Conservation (phyloP, 1,140 invertebrate species). For the Drosophila tsacasi region DNA sequence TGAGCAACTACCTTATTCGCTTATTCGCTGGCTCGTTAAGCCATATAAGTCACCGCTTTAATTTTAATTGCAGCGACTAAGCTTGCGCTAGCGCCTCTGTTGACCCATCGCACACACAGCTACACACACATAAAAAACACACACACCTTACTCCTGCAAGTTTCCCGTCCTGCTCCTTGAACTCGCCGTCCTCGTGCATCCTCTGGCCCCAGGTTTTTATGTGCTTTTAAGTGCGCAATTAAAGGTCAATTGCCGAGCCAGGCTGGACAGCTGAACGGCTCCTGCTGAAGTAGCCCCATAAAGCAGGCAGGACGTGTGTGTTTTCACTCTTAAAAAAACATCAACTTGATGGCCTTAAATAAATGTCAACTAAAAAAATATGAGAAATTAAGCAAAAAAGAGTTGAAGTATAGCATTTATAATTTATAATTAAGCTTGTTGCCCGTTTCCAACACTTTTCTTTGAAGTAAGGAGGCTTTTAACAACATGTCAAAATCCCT, state of each 20-base stretch:
- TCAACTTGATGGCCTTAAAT: slow-evolving; percentile 3
- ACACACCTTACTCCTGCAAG: neutral
- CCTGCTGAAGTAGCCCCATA: slow-evolving; percentile 39
- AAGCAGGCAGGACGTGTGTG: slow-evolving; percentile 4
- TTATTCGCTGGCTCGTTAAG: slow-evolving; percentile 31
- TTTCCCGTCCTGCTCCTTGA: slow-evolving; percentile 43
- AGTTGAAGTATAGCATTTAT: too few relatives aligned
- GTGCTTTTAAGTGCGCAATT: slow-evolving; percentile 82
- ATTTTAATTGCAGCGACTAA: slow-evolving; percentile 46
- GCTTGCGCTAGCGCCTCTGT: slow-evolving; percentile 28
- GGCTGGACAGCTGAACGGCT: slow-evolving; percentile 23
- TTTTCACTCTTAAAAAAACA: slow-evolving; percentile 6
- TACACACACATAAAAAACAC: neutral
- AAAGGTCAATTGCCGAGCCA: slow-evolving; percentile 75
- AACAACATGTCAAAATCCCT: neutral
- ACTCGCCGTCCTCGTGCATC: slow-evolving; percentile 26
- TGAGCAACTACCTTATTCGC: slow-evolving; percentile 15
- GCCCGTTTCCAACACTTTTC: neutral
- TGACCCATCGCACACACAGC: neutral
- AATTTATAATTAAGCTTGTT: too few relatives aligned
- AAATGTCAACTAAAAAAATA: neutral
- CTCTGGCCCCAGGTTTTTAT: slow-evolving; percentile 74
- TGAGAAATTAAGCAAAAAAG: too few relatives aligned
- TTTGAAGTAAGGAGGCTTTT: neutral
- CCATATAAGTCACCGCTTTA: slow-evolving; percentile 46